A percentile compares a stretch with the other conserved stretches of the same genome.
These are phyloP conservation scores for Acanthococcus lagerstroemiae DNA, from an alignment of 2,888 invertebrate species.

Conservation along the genomic window DNA sequence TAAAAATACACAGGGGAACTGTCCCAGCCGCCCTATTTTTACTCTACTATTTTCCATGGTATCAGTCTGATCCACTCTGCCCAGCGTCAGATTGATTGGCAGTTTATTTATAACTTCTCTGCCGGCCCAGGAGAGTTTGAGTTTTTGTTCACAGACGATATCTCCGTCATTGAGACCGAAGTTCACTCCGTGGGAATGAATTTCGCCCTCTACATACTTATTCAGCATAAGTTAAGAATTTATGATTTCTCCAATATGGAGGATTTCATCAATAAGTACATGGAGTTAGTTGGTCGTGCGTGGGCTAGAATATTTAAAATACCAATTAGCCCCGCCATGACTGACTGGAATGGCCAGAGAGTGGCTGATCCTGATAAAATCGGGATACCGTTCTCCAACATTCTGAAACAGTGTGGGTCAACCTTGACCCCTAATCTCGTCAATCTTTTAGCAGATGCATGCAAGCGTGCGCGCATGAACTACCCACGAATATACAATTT, in stretches of 20 bases:
- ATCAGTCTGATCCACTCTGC: no score
- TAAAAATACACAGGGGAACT: no score
- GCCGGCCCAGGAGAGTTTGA: not conserved
- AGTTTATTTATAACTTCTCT: not conserved
- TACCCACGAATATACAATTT: not conserved
- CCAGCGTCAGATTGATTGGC: no score
- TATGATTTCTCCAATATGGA: not conserved
- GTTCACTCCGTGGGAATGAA: not conserved
- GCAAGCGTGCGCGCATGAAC: not conserved
- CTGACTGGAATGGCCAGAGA: not conserved
- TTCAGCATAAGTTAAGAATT: not conserved
- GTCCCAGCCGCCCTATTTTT: no score
- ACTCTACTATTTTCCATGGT: no score
- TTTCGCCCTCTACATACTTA: not conserved
- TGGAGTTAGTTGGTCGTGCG: not conserved
- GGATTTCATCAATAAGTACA: not conserved
- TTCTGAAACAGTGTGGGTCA: not conserved
- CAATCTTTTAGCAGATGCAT: not conserved
- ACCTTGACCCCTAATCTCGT: not conserved
- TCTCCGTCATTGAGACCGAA: no score
- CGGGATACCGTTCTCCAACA: not conserved
- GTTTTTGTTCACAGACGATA: no score
- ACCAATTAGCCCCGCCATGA: not conserved
- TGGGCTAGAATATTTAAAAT: not conserved
- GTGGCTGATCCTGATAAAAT: not conserved